These are phyloP conservation scores for Halichoeres trimaculatus DNA, from an alignment of 2,113 vertebrate species.

Conservation along the genomic window DNA sequence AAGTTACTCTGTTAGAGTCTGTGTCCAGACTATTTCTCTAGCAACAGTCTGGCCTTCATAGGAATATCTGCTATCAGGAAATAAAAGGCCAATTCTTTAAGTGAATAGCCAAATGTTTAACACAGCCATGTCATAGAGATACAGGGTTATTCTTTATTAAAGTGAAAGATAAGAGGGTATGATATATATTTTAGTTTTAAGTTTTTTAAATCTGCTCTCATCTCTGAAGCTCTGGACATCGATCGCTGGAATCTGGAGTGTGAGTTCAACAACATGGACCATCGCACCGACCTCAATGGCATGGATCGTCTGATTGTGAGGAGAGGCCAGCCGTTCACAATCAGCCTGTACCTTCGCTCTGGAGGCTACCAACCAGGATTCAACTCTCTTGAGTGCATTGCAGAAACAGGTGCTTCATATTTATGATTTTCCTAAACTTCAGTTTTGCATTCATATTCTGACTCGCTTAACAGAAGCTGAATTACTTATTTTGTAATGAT, in stretches of 20 bases:
- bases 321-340: conserved; percentile 88
- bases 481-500: not conserved
- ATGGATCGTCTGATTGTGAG: conserved; percentile 86
- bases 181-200: not conserved
- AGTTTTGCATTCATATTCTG: no score
- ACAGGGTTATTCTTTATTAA: not conserved
- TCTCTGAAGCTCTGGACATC: conserved; percentile 84
- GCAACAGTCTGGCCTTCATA: no score
- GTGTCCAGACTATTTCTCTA: no score
- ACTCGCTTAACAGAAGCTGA: not conserved
- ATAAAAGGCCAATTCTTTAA: no score
- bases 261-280: conserved; percentile 86
- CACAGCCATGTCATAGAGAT: no score
- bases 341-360: conserved; percentile 86
- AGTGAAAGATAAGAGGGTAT: no score
- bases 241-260: conserved; percentile 85
- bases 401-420: conserved; percentile 84
- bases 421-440: no score
- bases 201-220: not conserved
- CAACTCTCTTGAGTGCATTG: conserved; percentile 83
- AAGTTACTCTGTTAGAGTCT: no score
- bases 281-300: conserved; percentile 86
- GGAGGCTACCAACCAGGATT: conserved; percentile 82
- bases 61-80: no score
- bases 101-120: no score